Conservation (phyloP, 2,888 invertebrate species). For the Caenorhabditis sp. region DNA sequence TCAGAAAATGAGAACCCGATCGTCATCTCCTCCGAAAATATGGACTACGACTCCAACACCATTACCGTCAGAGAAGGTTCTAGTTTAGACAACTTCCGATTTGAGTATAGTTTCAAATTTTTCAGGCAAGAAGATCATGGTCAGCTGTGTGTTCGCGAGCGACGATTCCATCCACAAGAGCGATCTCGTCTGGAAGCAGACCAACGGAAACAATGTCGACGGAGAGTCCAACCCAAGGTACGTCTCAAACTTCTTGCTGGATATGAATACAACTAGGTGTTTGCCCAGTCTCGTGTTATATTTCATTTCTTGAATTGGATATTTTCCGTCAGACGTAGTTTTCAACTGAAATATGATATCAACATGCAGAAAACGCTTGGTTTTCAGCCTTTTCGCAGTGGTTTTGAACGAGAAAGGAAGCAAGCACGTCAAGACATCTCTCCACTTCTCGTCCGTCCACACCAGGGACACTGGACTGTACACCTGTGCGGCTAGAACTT, state of each 20-base stretch:
- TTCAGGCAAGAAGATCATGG: slow-evolving; percentile 60
- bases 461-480: slow-evolving; percentile 64
- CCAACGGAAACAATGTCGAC: slow-evolving; percentile 67
- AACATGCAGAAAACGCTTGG: slow-evolving; percentile 8
- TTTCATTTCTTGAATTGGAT: slow-evolving; percentile 56
- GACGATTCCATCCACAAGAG: slow-evolving; percentile 63
- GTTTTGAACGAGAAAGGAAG: slow-evolving; percentile 58
- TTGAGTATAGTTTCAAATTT: background rate
- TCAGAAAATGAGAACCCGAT: slow-evolving; percentile 45
- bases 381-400: slow-evolving; percentile 68
- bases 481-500: slow-evolving; percentile 60
- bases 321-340: slow-evolving; percentile 29
- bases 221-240: slow-evolving; percentile 67
- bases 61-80: slow-evolving; percentile 60
- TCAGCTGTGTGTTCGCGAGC: slow-evolving; percentile 65
- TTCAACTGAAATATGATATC: slow-evolving; percentile 35
- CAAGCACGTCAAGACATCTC: slow-evolving; percentile 63
- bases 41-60: slow-evolving; percentile 62
- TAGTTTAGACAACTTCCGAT: background rate
- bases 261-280: slow-evolving; percentile 1
- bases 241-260: background rate
- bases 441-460: slow-evolving; percentile 67
- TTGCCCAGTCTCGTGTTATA: slow-evolving; percentile 17
- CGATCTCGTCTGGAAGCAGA: slow-evolving; percentile 70
- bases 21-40: slow-evolving; percentile 49